Evolutionary conservation across 2,113 vertebrate species (phyloP).

Genomic region (Eleginops maclovinus): DNA sequence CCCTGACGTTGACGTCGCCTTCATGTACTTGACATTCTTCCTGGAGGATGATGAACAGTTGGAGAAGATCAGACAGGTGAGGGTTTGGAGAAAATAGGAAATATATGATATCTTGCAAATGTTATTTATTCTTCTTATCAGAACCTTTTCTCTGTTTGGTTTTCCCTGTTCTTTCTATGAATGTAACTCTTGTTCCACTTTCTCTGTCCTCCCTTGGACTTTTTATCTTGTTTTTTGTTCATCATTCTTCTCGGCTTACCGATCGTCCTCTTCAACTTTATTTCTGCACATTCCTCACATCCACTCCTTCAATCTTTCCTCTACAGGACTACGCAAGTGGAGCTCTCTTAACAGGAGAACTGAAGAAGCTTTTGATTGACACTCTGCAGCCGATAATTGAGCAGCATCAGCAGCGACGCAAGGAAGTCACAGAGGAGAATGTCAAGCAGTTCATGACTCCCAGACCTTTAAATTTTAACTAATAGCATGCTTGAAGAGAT

Average conservation of each 20-base stretch:
- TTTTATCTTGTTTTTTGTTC: not conserved
- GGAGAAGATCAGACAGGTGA: slow-evolving; percentile 93
- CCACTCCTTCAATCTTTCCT: not conserved
- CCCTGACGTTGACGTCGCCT: slow-evolving; percentile 94
- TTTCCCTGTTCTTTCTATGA: not conserved
- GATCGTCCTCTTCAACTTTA: not conserved
- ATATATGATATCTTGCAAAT: not conserved
- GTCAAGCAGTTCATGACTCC: slow-evolving; percentile 95
- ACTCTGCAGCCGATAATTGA: slow-evolving; percentile 93
- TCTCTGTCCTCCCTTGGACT: not conserved
- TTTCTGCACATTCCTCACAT: not conserved
- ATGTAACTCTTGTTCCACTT: not conserved
- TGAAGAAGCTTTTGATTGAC: slow-evolving; percentile 94
- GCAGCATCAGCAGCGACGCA: slow-evolving; percentile 92
- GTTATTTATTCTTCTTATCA: not conserved
- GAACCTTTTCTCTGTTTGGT: not conserved
- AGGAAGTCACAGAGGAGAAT: slow-evolving; percentile 88
- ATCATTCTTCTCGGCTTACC: not conserved
- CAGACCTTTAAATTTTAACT: slow-evolving; percentile 88
- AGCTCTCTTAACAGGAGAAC: slow-evolving; percentile 92
- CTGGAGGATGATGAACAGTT: slow-evolving; percentile 94
- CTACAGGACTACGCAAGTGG: slow-evolving; percentile 93
- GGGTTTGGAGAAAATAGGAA: not conserved
- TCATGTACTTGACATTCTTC: slow-evolving; percentile 98
- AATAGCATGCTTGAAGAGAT: slow-evolving; percentile 70